phyloP scores from a whole-genome alignment of 1,140 invertebrate genomes.

The Linepithema humile region DNA sequence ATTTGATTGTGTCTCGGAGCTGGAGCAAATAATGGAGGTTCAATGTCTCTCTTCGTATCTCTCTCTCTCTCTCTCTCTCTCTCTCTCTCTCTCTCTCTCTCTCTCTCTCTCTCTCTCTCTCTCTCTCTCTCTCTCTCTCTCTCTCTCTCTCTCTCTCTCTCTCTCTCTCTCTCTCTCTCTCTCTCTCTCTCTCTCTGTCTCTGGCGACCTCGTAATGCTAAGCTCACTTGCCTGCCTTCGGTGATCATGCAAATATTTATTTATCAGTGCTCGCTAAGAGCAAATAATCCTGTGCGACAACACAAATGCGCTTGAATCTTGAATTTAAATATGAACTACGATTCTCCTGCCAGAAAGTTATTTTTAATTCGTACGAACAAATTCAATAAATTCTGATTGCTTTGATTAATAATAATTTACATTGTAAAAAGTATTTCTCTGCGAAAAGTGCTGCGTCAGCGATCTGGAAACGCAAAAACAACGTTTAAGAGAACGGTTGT shows the following conservation, averaged over 20 bases:
- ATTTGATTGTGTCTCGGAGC: conserved; percentile 65
- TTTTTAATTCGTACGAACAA: background rate
- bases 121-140: too few relatives aligned
- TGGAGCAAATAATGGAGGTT: conserved; percentile 62
- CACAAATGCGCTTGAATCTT: background rate
- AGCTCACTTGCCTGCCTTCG: conserved; percentile 5
- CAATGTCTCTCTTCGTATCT: too few relatives aligned
- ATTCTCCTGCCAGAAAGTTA: too few relatives aligned
- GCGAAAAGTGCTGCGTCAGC: background rate
- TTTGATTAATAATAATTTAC: background rate
- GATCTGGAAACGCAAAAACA: background rate
- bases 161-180: conserved; percentile 29
- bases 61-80: too few relatives aligned
- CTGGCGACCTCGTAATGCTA: conserved; percentile 48
- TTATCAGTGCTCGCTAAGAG: conserved; percentile 28
- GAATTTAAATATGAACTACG: background rate
- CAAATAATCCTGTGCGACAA: conserved; percentile 16
- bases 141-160: too few relatives aligned
- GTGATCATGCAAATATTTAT: conserved; percentile 70
- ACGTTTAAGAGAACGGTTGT: conserved; percentile 43
- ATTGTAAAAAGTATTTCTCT: background rate
- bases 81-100: too few relatives aligned
- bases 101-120: too few relatives aligned
- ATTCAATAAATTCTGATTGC: background rate
- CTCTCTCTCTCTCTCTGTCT: conserved; percentile 21